A percentile compares a stretch with the other conserved stretches of the same genome.
Conservation (phyloP, 2,113 vertebrate species). For the Corvus hawaiiensis region DNA sequence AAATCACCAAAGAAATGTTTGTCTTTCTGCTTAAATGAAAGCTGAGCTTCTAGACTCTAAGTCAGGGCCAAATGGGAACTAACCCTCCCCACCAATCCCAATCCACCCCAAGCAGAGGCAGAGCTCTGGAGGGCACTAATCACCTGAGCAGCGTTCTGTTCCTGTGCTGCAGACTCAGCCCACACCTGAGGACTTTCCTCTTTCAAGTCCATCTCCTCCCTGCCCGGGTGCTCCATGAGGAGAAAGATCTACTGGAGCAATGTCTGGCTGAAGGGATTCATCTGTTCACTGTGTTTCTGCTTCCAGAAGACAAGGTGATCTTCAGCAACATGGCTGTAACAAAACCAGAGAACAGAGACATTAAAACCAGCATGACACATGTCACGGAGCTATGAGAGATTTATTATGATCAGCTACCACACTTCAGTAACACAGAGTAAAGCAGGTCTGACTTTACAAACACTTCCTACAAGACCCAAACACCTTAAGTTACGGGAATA, state of each 20-base stretch:
- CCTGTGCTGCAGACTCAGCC: conserved; percentile 69
- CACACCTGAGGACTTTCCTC: conserved; percentile 73
- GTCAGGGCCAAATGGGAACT: fast-evolving
- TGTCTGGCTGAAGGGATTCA: conserved; percentile 40
- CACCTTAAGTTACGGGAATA: not conserved
- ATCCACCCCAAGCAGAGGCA: not conserved
- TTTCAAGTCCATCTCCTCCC: conserved; percentile 73
- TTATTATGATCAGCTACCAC: not conserved
- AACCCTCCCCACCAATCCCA: not conserved
- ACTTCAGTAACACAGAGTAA: not conserved
- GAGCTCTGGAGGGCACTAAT: not conserved
- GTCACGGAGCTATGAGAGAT: not conserved
- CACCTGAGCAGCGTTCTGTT: conserved; percentile 73
- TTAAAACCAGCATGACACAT: not conserved
- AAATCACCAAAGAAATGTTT: not conserved
- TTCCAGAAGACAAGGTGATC: conserved; percentile 11
- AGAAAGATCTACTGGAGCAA: not conserved
- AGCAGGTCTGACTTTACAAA: not conserved
- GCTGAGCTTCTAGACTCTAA: not conserved
- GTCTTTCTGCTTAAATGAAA: not conserved
- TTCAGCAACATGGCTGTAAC: conserved; percentile 46
- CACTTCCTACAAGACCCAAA: not conserved
- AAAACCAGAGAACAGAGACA: not conserved
- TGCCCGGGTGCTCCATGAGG: not conserved
- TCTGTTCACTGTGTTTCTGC: conserved; percentile 25